Conservation (phyloP, 2,797 vertebrate species). For the Tenualosa thibaudeaui region DNA sequence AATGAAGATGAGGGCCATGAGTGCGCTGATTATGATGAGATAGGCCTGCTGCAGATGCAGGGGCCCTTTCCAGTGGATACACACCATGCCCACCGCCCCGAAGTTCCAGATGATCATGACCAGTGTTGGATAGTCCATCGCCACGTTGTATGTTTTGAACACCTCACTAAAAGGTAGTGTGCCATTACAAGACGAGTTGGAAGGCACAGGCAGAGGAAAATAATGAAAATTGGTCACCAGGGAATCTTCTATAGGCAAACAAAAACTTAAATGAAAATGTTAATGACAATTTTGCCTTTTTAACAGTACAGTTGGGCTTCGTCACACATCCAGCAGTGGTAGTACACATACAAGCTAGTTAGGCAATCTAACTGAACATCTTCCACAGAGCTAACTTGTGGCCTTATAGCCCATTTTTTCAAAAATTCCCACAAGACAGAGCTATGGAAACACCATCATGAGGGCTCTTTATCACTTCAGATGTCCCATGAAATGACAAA, state of each 20-base stretch:
- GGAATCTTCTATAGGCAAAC: too few relatives aligned
- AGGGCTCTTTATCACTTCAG: background rate
- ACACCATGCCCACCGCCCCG: conserved; percentile 93
- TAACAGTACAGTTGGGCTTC: too few relatives aligned
- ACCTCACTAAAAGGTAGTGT: conserved; percentile 79
- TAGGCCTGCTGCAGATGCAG: conserved; percentile 92
- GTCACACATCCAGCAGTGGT: too few relatives aligned
- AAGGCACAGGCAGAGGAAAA: too few relatives aligned
- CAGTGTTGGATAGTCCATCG: conserved; percentile 92
- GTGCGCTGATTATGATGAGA: conserved; percentile 93
- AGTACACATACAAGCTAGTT: background rate
- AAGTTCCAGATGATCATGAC: conserved; percentile 93
- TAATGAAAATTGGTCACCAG: too few relatives aligned
- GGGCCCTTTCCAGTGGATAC: conserved; percentile 96
- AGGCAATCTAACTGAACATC: background rate
- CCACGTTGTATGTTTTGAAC: conserved; percentile 91
- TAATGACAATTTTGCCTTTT: too few relatives aligned
- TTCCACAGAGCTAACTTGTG: background rate
- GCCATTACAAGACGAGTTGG: background rate
- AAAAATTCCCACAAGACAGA: background rate
- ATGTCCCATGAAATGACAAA: background rate
- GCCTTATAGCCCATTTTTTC: background rate
- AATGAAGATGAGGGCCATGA: conserved; percentile 96
- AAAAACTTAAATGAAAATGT: too few relatives aligned
- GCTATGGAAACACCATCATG: too few relatives aligned